A percentile compares a stretch with the other conserved stretches of the same genome.
Evolutionary conservation across 2,797 vertebrate species (phyloP).

Genomic region (Steatocranus sp.): DNA sequence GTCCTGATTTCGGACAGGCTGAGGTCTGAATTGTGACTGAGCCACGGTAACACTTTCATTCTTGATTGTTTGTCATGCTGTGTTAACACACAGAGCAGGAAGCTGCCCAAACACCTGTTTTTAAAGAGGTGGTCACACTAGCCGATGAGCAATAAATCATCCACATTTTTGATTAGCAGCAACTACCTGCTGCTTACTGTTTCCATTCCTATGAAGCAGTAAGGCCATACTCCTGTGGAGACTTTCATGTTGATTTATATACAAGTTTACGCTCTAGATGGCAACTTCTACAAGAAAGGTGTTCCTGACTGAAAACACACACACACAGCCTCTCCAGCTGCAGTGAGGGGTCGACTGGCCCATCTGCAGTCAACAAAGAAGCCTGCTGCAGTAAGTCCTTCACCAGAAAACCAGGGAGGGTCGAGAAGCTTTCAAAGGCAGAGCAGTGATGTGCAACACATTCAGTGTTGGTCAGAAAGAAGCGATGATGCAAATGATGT

Average conservation of each 20-base stretch:
- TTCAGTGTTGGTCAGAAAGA: background rate
- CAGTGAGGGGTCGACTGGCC: background rate
- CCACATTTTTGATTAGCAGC: no score
- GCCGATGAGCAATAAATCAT: background rate
- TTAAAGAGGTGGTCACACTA: no score
- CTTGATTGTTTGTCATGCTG: no score
- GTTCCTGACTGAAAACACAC: background rate
- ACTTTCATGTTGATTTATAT: background rate
- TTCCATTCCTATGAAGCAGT: background rate
- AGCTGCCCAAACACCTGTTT: no score
- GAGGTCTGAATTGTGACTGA: no score
- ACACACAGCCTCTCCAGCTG: background rate
- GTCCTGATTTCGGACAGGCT: no score
- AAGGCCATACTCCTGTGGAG: background rate
- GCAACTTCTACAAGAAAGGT: background rate
- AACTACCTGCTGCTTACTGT: background rate
- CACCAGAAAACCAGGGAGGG: background rate
- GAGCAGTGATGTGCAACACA: background rate
- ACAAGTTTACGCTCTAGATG: background rate
- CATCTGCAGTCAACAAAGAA: background rate
- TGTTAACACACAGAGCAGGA: background rate
- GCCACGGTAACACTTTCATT: no score
- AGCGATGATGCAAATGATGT: rapidly evolving
- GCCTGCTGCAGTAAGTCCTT: background rate
- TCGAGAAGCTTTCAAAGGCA: background rate